Evolutionary conservation across 2,888 invertebrate species (phyloP), one percentile per base, ranked within the genome.

Genomic region (Cacoxenus indagator): DNA sequence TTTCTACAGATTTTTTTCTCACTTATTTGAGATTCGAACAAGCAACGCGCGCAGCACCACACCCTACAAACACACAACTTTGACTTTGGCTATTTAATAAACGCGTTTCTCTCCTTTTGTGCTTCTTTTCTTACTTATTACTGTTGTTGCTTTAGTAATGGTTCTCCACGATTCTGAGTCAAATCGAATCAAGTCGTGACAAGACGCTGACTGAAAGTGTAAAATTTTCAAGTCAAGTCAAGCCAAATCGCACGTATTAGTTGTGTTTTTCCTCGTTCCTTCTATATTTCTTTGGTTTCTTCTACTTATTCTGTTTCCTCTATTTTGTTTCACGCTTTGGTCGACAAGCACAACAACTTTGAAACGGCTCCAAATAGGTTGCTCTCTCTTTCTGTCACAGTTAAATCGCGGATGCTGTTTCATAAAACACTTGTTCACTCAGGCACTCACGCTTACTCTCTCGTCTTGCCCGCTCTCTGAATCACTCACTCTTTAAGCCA

Each of bases 401-500:
- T 65, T 61, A 43, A 67, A 19, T 64, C 70, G 59, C 71, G 80
- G 83, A 85, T 85, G 85, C 83, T 83, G 85, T 64, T 73, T n/a
- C 14, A 65, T 64, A 26, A 17, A 19, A 81, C 84, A 83, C 83
- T 76, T 83, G 80, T 83, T 68, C 67, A 66, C 77, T 76, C 81
- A 69, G 17, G 19, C 22, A 54, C 81, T 76, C 62, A 51, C 77
- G 80, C 76, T 78, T 65, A 54, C 19, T 17, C 54, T n/a, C n/a
- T 19, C 27, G 65, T 54, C 46, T 62, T 66, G 70, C 73, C 73
- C 73, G 70, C 68, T 70, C 74, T 74, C 71, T 37, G 64, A 27
- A 59, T 70, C 73, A 71, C 70, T 71, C 31, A 64, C 64, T 59
- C 68, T 62, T 65, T 76, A 81, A 81, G 81, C 78, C 78, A 46